Conservation (phyloP, 2,888 invertebrate species). For the Quadriops clusia region DNA sequence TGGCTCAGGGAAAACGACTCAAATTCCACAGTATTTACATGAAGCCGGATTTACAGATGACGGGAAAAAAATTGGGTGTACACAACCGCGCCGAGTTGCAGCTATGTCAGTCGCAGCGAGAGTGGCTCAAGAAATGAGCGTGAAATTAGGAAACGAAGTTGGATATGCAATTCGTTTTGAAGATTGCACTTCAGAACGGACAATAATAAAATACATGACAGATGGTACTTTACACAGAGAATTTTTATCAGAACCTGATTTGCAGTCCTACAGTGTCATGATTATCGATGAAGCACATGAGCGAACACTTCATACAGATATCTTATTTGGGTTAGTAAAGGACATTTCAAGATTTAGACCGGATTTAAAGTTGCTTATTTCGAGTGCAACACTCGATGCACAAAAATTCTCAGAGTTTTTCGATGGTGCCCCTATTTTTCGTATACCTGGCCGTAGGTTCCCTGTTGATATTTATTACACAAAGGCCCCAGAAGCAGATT, state of each 20-base stretch:
- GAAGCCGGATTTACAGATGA: constrained; percentile 82
- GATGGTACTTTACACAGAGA: constrained; percentile 96
- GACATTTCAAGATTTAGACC: constrained; percentile 88
- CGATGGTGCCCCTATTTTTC: constrained; percentile 95
- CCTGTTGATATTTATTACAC: constrained; percentile 99
- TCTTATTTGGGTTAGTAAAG: constrained; percentile 93
- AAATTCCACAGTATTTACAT: constrained; percentile 94
- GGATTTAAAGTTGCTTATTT: constrained; percentile 91
- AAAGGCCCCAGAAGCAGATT: constrained; percentile 98
- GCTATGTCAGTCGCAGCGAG: constrained; percentile 99
- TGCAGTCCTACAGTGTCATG: constrained; percentile 93
- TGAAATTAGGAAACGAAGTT: constrained; percentile 89
- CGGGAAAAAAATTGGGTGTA: constrained; percentile 88
- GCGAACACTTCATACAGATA: constrained; percentile 94
- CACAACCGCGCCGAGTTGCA: constrained; percentile 93
- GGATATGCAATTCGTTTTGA: constrained; percentile 93
- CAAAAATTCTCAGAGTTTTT: constrained; percentile 97
- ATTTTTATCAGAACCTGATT: constrained; percentile 93
- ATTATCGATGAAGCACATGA: constrained; percentile 99
- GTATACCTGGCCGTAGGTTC: constrained; percentile 88
- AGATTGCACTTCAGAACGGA: constrained; percentile 96
- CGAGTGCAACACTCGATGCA: constrained; percentile 95
- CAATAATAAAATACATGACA: constrained; percentile 97
- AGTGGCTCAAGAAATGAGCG: constrained; percentile 95
- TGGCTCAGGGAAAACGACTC: constrained; percentile 97